These are phyloP conservation scores for Ctenoplectra terminalis DNA, from an alignment of 1,140 invertebrate genomes.

Conservation along the genomic window DNA sequence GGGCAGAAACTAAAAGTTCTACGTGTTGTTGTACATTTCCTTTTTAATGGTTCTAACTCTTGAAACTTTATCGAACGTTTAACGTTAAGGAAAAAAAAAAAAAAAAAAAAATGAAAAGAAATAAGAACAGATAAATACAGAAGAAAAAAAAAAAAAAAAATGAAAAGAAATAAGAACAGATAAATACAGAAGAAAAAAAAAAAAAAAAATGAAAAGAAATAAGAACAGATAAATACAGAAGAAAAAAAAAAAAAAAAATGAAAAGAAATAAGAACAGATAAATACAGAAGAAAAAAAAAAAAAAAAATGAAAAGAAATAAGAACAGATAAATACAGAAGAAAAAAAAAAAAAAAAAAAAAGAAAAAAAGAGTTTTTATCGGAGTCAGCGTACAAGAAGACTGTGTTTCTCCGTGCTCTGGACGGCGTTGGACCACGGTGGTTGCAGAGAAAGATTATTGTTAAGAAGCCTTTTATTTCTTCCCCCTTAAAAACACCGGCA, in stretches of 20 bases:
- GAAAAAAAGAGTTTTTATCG: slow-evolving; percentile 58
- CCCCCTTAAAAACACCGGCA: neutral
- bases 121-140: no score
- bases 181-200: no score
- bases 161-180: no score
- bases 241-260: no score
- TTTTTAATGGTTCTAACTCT: slow-evolving; percentile 65
- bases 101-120: no score
- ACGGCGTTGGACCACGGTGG: slow-evolving; percentile 48
- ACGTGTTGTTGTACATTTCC: slow-evolving; percentile 66
- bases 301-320: no score
- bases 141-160: no score
- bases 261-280: no score
- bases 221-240: no score
- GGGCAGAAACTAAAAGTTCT: slow-evolving; percentile 60
- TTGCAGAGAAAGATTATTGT: neutral
- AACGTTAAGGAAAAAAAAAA: slow-evolving; percentile 47
- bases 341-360: slow-evolving; percentile 37
- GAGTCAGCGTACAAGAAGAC: slow-evolving; percentile 22
- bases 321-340: no score
- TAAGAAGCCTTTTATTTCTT: neutral
- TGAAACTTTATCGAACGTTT: slow-evolving; percentile 60
- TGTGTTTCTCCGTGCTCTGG: slow-evolving; percentile 25
- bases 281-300: no score
- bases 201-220: no score